Conservation (phyloP, 1,140 invertebrate species). For the Atta colombica region DNA sequence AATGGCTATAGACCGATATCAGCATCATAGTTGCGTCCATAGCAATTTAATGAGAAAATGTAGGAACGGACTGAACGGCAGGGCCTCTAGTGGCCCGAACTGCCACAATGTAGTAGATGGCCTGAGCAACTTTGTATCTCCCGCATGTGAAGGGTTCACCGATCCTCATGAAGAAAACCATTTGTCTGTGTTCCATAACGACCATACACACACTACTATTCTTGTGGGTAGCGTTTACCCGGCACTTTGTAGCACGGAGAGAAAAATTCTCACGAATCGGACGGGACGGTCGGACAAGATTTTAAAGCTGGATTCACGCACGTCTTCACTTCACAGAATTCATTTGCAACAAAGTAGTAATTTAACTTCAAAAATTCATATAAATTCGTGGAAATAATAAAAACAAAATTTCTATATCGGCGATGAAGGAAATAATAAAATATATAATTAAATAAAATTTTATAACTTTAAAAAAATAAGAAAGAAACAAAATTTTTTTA, state of each 20-base stretch:
- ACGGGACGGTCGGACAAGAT: not conserved
- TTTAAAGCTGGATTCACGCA: constrained; percentile 3
- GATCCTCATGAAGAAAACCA: constrained; percentile 26
- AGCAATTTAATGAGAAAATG: constrained; percentile 49
- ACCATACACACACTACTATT: not conserved
- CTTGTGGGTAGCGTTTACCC: not conserved
- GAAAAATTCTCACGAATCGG: constrained; percentile 51
- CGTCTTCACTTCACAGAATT: not conserved
- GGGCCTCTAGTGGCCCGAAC: constrained; percentile 18
- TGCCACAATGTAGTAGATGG: constrained; percentile 50
- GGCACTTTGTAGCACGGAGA: constrained; percentile 54
- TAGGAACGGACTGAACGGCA: constrained; percentile 30
- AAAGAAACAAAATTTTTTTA: not conserved
- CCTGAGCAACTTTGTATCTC: constrained; percentile 47
- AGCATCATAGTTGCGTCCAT: not conserved
- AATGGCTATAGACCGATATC: constrained; percentile 28
- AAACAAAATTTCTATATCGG: not conserved
- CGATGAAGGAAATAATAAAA: not conserved
- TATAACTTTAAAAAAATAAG: not conserved
- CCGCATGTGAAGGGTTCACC: constrained; percentile 46
- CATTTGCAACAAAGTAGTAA: constrained; percentile 10
- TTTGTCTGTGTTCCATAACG: constrained; percentile 18
- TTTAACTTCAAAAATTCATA: not conserved
- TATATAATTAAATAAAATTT: not conserved
- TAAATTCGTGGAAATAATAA: not conserved